These are phyloP conservation scores for Leptobrachium leishanense DNA, from an alignment of 2,113 vertebrate genomes.

Conservation along the genomic window DNA sequence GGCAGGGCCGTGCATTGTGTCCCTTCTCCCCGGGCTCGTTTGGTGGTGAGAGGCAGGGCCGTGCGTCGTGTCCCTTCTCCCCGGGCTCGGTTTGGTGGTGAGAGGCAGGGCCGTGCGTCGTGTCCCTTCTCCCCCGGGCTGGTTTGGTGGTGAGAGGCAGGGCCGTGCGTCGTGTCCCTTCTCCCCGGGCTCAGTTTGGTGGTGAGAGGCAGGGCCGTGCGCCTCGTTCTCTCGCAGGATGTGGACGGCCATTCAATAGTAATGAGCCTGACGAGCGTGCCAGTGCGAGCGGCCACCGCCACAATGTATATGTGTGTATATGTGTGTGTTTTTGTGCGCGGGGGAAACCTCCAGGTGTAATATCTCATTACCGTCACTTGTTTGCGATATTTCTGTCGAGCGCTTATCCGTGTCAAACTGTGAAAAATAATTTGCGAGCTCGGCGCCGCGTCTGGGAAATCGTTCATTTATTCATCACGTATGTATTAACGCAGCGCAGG, in stretches of 20 bases:
- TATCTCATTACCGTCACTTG: constrained; percentile 14
- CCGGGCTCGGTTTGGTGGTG: no score
- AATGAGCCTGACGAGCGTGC: not conserved
- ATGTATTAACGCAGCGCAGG: constrained; percentile 7
- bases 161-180: no score
- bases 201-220: no score
- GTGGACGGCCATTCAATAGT: not conserved
- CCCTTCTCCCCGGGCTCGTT: no score
- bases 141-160: no score
- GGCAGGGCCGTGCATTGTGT: no score
- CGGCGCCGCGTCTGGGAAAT: not conserved
- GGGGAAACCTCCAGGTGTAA: constrained; percentile 5
- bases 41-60: no score
- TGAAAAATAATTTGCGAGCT: constrained; percentile 20
- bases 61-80: no score
- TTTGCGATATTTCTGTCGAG: not conserved
- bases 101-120: no score
- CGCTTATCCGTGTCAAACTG: constrained; percentile 19
- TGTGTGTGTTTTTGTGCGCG: not conserved
- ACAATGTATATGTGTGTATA: not conserved
- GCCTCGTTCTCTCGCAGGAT: not conserved
- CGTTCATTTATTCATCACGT: constrained; percentile 19
- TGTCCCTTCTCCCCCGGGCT: no score
- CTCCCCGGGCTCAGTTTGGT: no score
- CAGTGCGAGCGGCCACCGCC: not conserved